A percentile compares a stretch with the other conserved stretches of the same genome.
These are phyloP conservation scores for Cinara cedri DNA, from an alignment of 2,888 invertebrate species.

Conservation along the genomic window DNA sequence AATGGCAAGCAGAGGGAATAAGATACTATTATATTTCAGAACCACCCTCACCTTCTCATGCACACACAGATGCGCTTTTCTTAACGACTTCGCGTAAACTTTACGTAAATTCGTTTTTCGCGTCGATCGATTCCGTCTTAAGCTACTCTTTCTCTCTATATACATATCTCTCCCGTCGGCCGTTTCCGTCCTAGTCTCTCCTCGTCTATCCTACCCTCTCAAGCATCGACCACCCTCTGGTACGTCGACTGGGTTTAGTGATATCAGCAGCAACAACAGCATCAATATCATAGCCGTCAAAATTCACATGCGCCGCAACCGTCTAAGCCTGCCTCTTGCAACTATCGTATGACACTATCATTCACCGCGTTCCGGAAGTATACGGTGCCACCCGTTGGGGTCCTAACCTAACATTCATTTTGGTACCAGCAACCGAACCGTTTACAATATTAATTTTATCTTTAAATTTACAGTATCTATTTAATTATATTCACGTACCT, in stretches of 20 bases:
- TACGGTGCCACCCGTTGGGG: not conserved
- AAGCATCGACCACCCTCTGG: not conserved
- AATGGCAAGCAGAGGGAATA: too few species aligned
- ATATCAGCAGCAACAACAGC: conserved; percentile 16
- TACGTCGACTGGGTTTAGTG: not conserved
- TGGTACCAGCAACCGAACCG: not conserved
- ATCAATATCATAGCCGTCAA: conserved; percentile 41
- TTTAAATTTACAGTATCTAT: not conserved
- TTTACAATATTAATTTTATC: not conserved
- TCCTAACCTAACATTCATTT: not conserved
- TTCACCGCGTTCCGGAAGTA: conserved; percentile 4
- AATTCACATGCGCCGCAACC: too few species aligned
- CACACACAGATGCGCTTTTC: too few species aligned
- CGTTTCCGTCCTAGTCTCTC: not conserved
- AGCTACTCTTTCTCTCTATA: too few species aligned
- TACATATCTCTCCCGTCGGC: not conserved
- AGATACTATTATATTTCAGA: too few species aligned
- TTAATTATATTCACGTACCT: not conserved
- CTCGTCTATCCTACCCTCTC: not conserved
- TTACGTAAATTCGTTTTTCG: not conserved
- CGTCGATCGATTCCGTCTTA: not conserved
- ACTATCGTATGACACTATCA: not conserved
- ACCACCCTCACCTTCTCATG: too few species aligned
- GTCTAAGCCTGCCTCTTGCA: not conserved
- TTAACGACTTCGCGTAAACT: too few species aligned